phyloP scores from a whole-genome alignment of 2,888 invertebrate species.

The Thymelicus sylvestris region DNA sequence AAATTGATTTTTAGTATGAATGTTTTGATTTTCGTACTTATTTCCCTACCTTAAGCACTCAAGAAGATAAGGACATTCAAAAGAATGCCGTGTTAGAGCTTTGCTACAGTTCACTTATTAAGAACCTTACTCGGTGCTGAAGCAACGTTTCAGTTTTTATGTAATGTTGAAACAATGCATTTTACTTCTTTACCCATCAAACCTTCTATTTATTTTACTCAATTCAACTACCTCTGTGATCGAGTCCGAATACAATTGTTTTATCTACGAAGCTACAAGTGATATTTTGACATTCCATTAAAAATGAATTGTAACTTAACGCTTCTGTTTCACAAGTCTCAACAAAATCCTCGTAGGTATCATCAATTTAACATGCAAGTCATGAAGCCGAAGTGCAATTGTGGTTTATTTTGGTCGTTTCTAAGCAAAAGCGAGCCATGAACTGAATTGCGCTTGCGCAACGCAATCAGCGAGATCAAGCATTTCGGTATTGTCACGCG shows the following conservation, averaged over 20 bases:
- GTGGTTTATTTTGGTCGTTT: constrained; percentile 26
- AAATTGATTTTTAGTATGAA: not conserved
- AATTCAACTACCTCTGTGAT: too few relatives aligned
- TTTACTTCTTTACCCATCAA: too few relatives aligned
- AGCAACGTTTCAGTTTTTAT: too few relatives aligned
- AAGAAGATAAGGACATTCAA: too few relatives aligned
- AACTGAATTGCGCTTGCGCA: constrained; percentile 40
- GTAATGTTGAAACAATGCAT: too few relatives aligned
- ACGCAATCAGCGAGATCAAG: constrained; percentile 55
- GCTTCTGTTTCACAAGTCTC: constrained; percentile 5
- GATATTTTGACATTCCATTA: not conserved
- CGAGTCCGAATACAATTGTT: too few relatives aligned
- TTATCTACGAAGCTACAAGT: not conserved
- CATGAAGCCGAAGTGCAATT: constrained; percentile 14
- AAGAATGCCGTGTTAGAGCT: too few relatives aligned
- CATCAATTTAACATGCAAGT: constrained; percentile 20
- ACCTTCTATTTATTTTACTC: too few relatives aligned
- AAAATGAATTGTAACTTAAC: not conserved
- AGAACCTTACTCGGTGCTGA: too few relatives aligned
- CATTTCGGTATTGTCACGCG: constrained; percentile 61
- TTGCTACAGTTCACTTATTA: too few relatives aligned
- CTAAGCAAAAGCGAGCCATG: constrained; percentile 37
- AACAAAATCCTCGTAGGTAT: constrained; percentile 4
- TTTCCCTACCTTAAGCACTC: not conserved
- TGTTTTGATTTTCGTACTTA: too few relatives aligned